These are phyloP conservation scores for Cassiopea xamachana DNA, from an alignment of 30 jellyfish, hydroid and myxozoan species.

Conservation along the genomic window DNA sequence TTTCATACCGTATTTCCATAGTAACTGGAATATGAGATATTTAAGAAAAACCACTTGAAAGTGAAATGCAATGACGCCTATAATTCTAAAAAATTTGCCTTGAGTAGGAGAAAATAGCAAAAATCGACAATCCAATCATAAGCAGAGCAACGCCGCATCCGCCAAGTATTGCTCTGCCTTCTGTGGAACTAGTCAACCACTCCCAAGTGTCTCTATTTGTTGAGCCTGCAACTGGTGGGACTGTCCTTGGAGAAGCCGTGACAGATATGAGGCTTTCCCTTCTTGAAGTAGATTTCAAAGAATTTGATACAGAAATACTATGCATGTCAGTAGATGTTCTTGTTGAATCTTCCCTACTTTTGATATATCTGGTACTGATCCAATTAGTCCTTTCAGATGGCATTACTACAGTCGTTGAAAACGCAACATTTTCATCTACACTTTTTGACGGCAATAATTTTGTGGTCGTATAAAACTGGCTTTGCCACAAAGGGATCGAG, in stretches of 20 bases:
- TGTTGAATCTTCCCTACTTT: background rate
- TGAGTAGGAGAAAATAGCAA: slow-evolving; percentile 16
- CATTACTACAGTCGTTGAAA: background rate
- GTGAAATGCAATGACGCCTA: too few species aligned
- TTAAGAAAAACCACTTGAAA: too few species aligned
- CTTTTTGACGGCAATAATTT: background rate
- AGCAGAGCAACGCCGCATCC: slow-evolving; percentile 42
- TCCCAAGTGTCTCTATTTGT: slow-evolving; percentile 18
- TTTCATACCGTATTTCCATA: too few species aligned
- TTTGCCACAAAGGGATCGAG: background rate
- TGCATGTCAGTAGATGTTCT: background rate
- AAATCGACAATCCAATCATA: background rate
- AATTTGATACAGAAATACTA: background rate
- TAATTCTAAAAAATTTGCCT: too few species aligned
- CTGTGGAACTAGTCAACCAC: slow-evolving; percentile 26
- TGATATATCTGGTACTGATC: background rate
- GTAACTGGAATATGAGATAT: too few species aligned
- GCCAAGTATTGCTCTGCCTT: slow-evolving; percentile 45
- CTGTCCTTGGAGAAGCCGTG: background rate
- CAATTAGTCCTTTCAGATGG: background rate
- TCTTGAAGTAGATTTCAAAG: background rate
- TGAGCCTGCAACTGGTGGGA: background rate
- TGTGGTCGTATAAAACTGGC: background rate
- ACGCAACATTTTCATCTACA: background rate
- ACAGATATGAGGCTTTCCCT: background rate